phyloP scores from a whole-genome alignment of 1,140 invertebrate genomes.

The Papilio polyxenes region DNA sequence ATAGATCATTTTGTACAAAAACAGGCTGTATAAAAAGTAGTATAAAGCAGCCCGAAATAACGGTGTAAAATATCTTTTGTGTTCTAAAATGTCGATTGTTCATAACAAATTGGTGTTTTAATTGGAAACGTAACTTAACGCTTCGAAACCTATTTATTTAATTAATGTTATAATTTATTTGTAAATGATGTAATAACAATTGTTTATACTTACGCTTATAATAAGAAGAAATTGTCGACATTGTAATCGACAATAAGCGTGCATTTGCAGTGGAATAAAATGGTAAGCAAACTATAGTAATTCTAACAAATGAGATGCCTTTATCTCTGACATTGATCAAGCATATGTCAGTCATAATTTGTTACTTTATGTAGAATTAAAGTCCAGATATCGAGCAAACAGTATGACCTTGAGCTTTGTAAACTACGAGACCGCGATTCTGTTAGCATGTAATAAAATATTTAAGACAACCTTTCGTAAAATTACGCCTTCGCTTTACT shows the following conservation, averaged over 20 bases:
- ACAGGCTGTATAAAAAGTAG: not conserved
- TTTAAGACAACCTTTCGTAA: constrained; percentile 8
- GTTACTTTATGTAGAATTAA: not conserved
- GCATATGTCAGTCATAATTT: not conserved
- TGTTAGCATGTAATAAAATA: not conserved
- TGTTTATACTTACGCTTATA: not conserved
- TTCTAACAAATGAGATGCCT: too few species aligned
- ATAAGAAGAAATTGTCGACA: not conserved
- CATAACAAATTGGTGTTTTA: constrained; percentile 4
- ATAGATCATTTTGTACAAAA: not conserved
- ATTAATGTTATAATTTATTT: constrained; percentile 9
- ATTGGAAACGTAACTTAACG: constrained; percentile 3
- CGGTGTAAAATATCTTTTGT: not conserved
- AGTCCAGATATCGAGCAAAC: not conserved
- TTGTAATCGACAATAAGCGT: not conserved
- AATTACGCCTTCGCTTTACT: not conserved
- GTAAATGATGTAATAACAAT: not conserved
- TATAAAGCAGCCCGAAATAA: not conserved
- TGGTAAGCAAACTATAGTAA: too few species aligned
- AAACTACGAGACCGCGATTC: not conserved
- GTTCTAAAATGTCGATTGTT: constrained; percentile 11
- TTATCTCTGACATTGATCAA: not conserved
- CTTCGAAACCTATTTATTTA: constrained; percentile 15
- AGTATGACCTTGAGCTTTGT: not conserved
- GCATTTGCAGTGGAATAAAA: not conserved